Conservation (phyloP, 2,888 invertebrate genomes). For the Lasiommata megera region DNA sequence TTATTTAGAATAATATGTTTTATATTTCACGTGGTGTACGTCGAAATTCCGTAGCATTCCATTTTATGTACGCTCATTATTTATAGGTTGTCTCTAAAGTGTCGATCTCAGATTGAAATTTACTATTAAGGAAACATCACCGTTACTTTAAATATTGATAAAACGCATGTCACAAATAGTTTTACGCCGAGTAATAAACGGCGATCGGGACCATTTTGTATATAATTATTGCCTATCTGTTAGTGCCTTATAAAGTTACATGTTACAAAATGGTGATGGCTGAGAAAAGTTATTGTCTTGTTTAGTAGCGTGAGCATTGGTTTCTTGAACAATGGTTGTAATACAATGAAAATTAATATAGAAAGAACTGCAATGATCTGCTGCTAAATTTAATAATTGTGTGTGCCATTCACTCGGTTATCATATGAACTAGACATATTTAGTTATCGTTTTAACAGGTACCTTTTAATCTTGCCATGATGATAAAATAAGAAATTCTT, state of each 20-base stretch:
- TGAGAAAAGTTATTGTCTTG: constrained; percentile 43
- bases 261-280: constrained; percentile 61
- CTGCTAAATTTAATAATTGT: constrained; percentile 59
- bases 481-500: constrained; percentile 78
- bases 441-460: constrained; percentile 77
- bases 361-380: constrained; percentile 42
- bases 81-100: constrained; percentile 71
- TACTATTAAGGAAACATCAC: constrained; percentile 75
- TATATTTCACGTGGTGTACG: constrained; percentile 42
- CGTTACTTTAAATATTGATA: constrained; percentile 51
- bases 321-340: constrained; percentile 37
- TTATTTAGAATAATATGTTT: constrained; percentile 7
- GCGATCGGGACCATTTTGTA: constrained; percentile 61
- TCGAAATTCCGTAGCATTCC: constrained; percentile 56
- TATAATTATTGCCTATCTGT: constrained; percentile 49
- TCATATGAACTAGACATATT: constrained; percentile 59
- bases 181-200: constrained; percentile 50
- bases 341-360: constrained; percentile 44
- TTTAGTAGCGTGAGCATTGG: constrained; percentile 45
- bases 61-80: constrained; percentile 54
- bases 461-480: constrained; percentile 82
- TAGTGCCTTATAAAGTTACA: constrained; percentile 71
- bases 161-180: constrained; percentile 65
- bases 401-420: constrained; percentile 79
- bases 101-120: constrained; percentile 81